Evolutionary conservation across 2,888 invertebrate species (phyloP).

Genomic region (Caenorhabditis afra): DNA sequence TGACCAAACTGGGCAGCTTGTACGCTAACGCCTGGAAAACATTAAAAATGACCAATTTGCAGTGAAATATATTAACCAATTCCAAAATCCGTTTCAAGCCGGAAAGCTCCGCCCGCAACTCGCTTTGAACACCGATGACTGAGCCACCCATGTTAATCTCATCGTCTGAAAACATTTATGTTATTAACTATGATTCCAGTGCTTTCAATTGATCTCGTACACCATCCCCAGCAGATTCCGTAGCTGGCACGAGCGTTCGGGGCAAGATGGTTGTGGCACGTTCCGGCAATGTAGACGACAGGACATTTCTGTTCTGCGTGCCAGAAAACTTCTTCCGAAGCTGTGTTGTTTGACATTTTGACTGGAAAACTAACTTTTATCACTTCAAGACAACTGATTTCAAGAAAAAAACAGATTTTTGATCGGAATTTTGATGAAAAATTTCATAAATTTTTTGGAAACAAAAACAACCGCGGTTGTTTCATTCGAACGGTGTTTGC

Average conservation of each 20-base stretch:
- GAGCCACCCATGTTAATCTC: background rate
- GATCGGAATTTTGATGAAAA: no score
- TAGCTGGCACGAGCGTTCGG: background rate
- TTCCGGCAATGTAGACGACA: conserved; percentile 2
- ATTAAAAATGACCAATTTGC: background rate
- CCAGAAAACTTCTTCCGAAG: no score
- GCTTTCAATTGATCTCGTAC: background rate
- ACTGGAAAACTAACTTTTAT: no score
- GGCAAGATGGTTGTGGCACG: background rate
- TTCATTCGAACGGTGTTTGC: no score
- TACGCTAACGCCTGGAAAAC: background rate
- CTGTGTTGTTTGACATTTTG: background rate
- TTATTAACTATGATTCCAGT: no score
- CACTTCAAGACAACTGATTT: no score
- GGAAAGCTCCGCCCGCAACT: background rate
- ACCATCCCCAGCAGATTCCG: background rate
- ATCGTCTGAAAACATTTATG: conserved; percentile 8
- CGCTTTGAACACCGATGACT: background rate
- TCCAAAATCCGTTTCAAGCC: background rate
- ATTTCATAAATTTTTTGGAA: no score
- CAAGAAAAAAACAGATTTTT: no score
- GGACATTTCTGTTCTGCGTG: background rate
- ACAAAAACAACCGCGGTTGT: no score
- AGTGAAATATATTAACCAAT: background rate
- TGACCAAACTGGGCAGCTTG: background rate